Base-by-base conservation (phyloP, 2,888 invertebrate species). In the Monopis laevigella region DNA sequence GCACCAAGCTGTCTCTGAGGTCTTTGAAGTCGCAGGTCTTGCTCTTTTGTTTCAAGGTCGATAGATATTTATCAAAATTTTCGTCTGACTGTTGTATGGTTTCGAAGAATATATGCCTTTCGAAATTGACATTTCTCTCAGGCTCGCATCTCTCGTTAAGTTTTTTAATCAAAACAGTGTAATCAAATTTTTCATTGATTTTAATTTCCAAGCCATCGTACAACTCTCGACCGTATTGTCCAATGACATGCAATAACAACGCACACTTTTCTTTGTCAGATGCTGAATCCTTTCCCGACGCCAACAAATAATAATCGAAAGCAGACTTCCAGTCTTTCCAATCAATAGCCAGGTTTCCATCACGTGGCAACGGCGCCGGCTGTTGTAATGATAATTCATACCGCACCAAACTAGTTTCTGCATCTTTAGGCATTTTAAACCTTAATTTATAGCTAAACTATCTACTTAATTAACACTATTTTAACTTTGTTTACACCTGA, bases 241-340 rank as follows among this genome's bases (percentile, higher is more conserved):
- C 52, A 16, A 52, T 50, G 2, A 45, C 30, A 16, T 49, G 50
- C 14, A 52, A 28, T 11, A 52, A 48, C 34, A 50, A 38, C 7
- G 49, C 40, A 30, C 18, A 29, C 18, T 21, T 40, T 18, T 40
- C 40, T 11, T 21, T 29, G 13, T 11, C 13, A 2, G 30, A 6
- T 2, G 40, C 40, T 13, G 11, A 8, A 2, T 40, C 40, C 2
- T 14, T n/a, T 7, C 40, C 40, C 10, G 30, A 40, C 2, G 40
- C 40, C 14, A 27, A 3, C 18, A 39, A 29, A 39, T 39, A 39
- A 16, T 17, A 39, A 39, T 39, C 39, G 18, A 39, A 39, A 2
- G 39, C 8, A 3, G 16, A 17, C 12, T 39, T 39, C 39, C 39
- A 39, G 2, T 39, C 28, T 16, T 17, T 28, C 28, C 39, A 39